Percentiles rank a stretch among this genome's conserved stretches.
phyloP scores from a whole-genome alignment of 2,797 vertebrate species.

The Micrastur ruficollis region DNA sequence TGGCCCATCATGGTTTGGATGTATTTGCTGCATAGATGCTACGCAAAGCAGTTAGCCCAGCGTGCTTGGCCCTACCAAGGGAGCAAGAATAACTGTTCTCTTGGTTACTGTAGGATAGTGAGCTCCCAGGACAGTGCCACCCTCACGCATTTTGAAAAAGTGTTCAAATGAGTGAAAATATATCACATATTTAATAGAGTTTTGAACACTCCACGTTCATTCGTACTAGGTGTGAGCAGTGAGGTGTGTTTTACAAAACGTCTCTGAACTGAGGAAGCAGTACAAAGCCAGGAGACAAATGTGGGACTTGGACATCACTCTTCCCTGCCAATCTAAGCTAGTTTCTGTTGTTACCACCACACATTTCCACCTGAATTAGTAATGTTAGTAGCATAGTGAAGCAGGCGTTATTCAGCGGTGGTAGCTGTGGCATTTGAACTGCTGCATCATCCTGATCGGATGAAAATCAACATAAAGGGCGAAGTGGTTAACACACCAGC shows the following conservation, averaged over 20 bases:
- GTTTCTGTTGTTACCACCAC: neutral
- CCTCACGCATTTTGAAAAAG: neutral
- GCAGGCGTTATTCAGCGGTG: neutral
- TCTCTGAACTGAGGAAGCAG: neutral
- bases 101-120: neutral
- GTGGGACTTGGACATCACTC: neutral
- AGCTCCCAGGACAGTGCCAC: neutral
- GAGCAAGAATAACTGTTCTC: neutral
- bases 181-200: neutral
- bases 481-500: neutral
- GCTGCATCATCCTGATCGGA: rapidly evolving
- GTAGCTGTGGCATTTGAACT: neutral
- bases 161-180: neutral
- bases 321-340: neutral
- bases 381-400: neutral
- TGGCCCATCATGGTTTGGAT: neutral
- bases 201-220: neutral
- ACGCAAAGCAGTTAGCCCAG: neutral
- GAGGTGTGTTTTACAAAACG: neutral
- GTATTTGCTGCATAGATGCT: neutral
- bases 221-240: neutral
- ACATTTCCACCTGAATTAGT: neutral
- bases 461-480: neutral
- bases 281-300: neutral
- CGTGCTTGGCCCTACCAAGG: rapidly evolving